Evolutionary conservation across 2,797 vertebrate genomes (phyloP).

Genomic region (Ptychobarbus kaznakovi): DNA sequence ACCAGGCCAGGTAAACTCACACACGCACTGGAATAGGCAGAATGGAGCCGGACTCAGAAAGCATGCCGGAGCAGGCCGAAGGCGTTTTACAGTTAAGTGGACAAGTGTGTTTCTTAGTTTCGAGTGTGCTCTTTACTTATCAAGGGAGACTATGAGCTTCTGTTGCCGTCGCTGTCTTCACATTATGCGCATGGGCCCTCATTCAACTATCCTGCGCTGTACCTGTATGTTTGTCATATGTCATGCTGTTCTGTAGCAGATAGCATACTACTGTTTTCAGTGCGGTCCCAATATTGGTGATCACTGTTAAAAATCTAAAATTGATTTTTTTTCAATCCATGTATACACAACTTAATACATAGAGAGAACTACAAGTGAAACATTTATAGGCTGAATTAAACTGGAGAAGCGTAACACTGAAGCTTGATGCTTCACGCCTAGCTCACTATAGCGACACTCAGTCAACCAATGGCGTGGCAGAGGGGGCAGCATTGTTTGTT

Average conservation of each 20-base stretch:
- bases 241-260: not conserved
- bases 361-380: not conserved
- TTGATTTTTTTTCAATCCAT: not conserved
- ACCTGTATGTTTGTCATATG: not conserved
- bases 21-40: slow-evolving; percentile 62
- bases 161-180: slow-evolving; percentile 17
- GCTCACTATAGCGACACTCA: not conserved
- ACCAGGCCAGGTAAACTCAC: slow-evolving; percentile 73
- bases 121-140: slow-evolving; percentile 48
- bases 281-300: not conserved
- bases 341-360: not conserved
- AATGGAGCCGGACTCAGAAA: slow-evolving; percentile 80
- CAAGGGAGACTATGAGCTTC: not conserved
- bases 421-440: not conserved
- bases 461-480: not conserved
- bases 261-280: not conserved
- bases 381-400: not conserved
- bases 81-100: slow-evolving; percentile 84
- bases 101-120: slow-evolving; percentile 60
- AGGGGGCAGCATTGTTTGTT: not conserved
- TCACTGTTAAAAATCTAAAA: not conserved
- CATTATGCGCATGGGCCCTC: not conserved
- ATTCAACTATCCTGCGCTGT: slow-evolving; percentile 36
- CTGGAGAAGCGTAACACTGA: not conserved
- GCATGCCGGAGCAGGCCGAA: slow-evolving; percentile 72